Conservation (phyloP, 2,888 invertebrate genomes). For the Phalangium opilio region DNA sequence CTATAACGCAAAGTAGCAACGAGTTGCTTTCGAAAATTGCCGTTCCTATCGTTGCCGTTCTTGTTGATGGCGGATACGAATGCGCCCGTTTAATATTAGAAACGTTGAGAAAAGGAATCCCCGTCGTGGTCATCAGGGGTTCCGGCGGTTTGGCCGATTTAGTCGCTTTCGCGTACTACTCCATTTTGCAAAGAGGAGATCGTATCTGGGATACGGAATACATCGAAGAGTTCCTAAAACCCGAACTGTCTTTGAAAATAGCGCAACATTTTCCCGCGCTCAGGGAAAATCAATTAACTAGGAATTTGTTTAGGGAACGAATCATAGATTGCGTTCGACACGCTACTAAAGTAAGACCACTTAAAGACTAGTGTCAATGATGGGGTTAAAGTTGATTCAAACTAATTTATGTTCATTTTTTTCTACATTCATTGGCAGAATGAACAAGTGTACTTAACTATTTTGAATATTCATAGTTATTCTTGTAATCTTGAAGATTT, state of each 20-base stretch:
- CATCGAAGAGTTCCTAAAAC: conserved; percentile 28
- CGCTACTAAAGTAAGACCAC: conserved; percentile 26
- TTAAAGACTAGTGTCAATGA: too few relatives aligned
- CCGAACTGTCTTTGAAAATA: conserved; percentile 30
- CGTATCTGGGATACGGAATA: conserved; percentile 26
- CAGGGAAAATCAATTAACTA: conserved; percentile 27
- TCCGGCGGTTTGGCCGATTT: conserved; percentile 31
- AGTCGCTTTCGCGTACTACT: conserved; percentile 27
- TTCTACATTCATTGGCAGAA: conserved; percentile 21
- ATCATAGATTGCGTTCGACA: conserved; percentile 29
- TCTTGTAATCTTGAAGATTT: conserved; percentile 28
- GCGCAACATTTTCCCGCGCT: conserved; percentile 27
- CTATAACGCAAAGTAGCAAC: too few relatives aligned
- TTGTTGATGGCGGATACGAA: conserved; percentile 31
- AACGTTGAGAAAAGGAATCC: conserved; percentile 29
- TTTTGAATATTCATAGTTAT: conserved; percentile 28
- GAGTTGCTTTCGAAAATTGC: too few relatives aligned
- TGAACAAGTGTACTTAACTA: conserved; percentile 27
- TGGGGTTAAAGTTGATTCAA: background rate
- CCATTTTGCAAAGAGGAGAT: too few relatives aligned
- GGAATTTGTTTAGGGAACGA: conserved; percentile 29
- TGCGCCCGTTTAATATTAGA: conserved; percentile 28
- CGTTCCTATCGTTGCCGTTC: conserved; percentile 30
- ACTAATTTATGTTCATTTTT: background rate
- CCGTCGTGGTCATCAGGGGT: conserved; percentile 31